A percentile compares a stretch with the other conserved stretches of the same genome.
Conservation (phyloP, 2,113 vertebrate species). For the Saccopteryx leptura region DNA sequence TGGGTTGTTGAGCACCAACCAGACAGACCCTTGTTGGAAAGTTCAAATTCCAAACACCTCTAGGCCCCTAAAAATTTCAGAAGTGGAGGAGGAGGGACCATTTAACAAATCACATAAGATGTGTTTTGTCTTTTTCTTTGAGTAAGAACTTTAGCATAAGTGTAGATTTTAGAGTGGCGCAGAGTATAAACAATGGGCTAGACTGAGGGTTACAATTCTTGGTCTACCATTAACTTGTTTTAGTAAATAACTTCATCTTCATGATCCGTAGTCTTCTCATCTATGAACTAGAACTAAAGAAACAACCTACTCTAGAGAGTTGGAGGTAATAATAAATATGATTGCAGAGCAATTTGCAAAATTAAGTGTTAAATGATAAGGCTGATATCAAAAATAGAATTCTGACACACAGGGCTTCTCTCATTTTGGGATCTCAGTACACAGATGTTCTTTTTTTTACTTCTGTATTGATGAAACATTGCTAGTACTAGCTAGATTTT, state of each 20-base stretch:
- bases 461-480: not conserved
- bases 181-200: not conserved
- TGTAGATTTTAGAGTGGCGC: constrained; percentile 38
- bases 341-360: constrained; percentile 1
- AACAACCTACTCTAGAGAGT: constrained; percentile 21
- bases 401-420: not conserved
- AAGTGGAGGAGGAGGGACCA: not conserved
- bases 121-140: constrained; percentile 40
- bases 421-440: not conserved
- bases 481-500: not conserved
- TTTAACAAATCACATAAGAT: not conserved
- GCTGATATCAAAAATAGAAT: not conserved
- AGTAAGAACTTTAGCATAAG: not conserved
- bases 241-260: constrained; percentile 37
- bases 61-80: constrained; percentile 18
- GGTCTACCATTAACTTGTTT: constrained; percentile 43
- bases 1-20: constrained; percentile 47
- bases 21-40: constrained; percentile 56
- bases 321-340: constrained; percentile 24
- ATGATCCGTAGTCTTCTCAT: not conserved
- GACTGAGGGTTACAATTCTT: not conserved
- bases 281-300: not conserved
- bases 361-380: not conserved
- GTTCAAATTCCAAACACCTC: constrained; percentile 46
- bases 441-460: not conserved